phyloP scores from a whole-genome alignment of 2,888 invertebrate genomes.

The Tipula vernalis region DNA sequence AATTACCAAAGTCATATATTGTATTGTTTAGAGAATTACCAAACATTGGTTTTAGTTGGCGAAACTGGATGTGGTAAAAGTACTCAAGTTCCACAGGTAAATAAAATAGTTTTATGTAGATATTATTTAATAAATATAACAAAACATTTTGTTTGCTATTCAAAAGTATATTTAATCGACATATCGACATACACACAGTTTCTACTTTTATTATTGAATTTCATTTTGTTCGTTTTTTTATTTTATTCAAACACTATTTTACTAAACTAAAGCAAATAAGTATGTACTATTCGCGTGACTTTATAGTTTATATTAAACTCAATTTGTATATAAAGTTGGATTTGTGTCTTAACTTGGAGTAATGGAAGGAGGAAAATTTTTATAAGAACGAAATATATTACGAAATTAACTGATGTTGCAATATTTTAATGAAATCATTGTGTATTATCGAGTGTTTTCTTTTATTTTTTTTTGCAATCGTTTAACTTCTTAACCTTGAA shows the following conservation, averaged over 20 bases:
- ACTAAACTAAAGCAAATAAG: not conserved
- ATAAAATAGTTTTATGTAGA: slow-evolving; percentile 19
- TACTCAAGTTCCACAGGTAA: slow-evolving; percentile 88
- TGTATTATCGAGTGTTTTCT: not conserved
- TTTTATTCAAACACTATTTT: not conserved
- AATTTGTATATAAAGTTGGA: not conserved
- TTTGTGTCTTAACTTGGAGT: not conserved
- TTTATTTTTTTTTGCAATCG: not conserved
- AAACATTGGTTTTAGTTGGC: slow-evolving; percentile 77
- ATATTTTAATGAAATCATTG: not conserved
- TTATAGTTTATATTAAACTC: not conserved
- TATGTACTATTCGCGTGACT: not conserved
- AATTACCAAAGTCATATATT: slow-evolving; percentile 76
- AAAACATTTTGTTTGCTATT: not conserved
- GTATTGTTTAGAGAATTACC: slow-evolving; percentile 79
- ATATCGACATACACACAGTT: not conserved
- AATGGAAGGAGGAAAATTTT: not conserved
- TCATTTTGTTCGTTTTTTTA: not conserved
- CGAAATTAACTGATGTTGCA: not conserved
- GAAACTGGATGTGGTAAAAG: slow-evolving; percentile 96
- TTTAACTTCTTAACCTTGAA: not conserved
- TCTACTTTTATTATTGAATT: slow-evolving; percentile 7
- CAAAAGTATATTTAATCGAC: not conserved
- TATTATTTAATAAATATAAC: not conserved
- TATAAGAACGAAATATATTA: not conserved